These are phyloP conservation scores for Bubo blakistoni DNA, from an alignment of 2,113 vertebrate species.

Conservation along the genomic window DNA sequence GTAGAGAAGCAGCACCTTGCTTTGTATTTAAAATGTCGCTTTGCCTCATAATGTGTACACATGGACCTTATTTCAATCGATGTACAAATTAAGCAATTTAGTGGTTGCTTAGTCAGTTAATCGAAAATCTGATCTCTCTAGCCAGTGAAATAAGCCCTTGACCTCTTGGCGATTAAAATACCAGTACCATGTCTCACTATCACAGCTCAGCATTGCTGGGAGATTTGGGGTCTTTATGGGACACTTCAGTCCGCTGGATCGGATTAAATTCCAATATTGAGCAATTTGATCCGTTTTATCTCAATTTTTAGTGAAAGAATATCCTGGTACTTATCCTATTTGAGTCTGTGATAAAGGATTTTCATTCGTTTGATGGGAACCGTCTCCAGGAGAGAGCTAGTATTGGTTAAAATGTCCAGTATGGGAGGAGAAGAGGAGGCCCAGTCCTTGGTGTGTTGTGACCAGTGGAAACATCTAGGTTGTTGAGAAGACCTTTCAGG, in stretches of 20 bases:
- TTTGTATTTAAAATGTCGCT: background rate
- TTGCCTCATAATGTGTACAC: rapidly evolving
- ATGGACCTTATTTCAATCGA: background rate
- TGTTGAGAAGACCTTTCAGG: background rate
- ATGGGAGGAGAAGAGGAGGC: background rate
- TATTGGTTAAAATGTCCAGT: background rate
- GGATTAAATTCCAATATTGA: background rate
- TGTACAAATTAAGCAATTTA: background rate
- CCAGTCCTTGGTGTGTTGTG: background rate
- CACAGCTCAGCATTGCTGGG: background rate
- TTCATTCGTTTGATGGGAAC: background rate
- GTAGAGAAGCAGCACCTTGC: background rate
- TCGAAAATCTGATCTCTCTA: background rate
- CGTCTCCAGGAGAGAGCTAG: background rate
- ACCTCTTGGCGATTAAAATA: background rate
- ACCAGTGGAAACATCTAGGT: background rate
- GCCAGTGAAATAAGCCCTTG: background rate
- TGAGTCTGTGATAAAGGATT: background rate
- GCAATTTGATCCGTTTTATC: background rate
- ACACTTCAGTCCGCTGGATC: background rate
- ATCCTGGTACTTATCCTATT: background rate
- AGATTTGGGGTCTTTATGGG: background rate
- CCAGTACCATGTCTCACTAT: rapidly evolving
- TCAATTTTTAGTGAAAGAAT: background rate
- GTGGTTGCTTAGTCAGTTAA: background rate